Base-by-base conservation (phyloP, 1,140 invertebrate genomes). In the Eumeta japonica region DNA sequence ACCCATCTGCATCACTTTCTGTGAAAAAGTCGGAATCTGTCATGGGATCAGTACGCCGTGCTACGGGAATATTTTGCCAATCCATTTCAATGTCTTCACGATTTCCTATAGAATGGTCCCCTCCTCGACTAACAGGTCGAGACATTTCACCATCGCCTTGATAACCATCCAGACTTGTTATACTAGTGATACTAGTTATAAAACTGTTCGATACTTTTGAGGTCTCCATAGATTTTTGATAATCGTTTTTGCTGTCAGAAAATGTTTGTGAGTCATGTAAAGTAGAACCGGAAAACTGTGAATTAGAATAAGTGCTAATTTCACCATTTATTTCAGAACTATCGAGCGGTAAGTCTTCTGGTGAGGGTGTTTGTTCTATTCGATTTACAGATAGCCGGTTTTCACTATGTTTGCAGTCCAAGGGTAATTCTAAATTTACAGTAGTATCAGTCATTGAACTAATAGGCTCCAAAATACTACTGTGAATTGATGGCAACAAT, bases 1-100 rank as follows among this genome's bases (percentile, higher is more conserved):
- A 81, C 1, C 81, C 83, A 59, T 91, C 89, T 0, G 87, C 87
- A 70, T 91, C 89, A 50, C 86, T 89, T 72, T 91, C 89, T 3
- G 88, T 91, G 55, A 90, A 92, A 60, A 92, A 91, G 59, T 92
- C 89, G 0, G 89, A 92, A 66, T 91, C 89, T 0, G 89, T 92
- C 88, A 91, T 90, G 1, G 88, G 86, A 68, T 90, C 88, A 39
- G 82, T 81, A 18, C 84, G 77, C 48, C 84, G 54, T 39, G 72
- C 56, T 9, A 77, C 73, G 1, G 75, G 72, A 20, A 76, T 68
- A 56, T 77, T 77, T 49, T 76, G 75, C 75, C 75, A 77, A 38
- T 76, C 68, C 62, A 75, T 75, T 55, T 76, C 73, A 24, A 50
- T 62, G 41, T 74, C 75, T 52, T 68, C 70, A 29, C 72, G 59